A percentile compares a stretch with the other conserved stretches of the same genome.
Conservation (phyloP, 2,113 vertebrate species). For the Protobothrops mucrosquamatus region DNA sequence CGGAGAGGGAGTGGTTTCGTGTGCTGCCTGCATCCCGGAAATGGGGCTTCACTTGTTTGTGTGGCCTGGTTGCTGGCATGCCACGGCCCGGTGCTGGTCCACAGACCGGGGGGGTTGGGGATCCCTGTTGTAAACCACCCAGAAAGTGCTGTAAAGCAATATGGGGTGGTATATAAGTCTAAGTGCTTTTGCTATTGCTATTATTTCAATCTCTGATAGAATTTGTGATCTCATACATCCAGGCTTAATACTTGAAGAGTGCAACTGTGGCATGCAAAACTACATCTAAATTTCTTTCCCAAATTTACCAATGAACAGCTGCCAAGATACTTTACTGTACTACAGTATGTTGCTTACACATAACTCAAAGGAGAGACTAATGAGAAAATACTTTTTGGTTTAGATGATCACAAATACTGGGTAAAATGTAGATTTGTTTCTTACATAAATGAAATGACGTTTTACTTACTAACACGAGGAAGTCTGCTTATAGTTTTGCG, state of each 20-base stretch:
- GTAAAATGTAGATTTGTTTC: background rate
- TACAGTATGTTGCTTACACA: background rate
- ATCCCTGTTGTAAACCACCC: background rate
- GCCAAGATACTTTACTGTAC: background rate
- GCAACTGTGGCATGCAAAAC: background rate
- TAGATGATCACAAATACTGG: background rate
- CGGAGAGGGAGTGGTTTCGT: too few relatives aligned
- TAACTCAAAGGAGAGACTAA: background rate
- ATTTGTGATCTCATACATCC: background rate
- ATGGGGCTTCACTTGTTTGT: too few relatives aligned
- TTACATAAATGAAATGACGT: background rate
- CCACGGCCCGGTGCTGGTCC: too few relatives aligned
- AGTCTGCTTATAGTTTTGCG: background rate
- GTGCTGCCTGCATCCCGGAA: too few relatives aligned
- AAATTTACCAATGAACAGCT: background rate
- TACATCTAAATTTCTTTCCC: background rate
- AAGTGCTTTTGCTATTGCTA: background rate
- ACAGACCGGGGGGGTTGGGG: too few relatives aligned
- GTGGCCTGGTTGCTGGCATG: too few relatives aligned
- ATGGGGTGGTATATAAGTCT: background rate
- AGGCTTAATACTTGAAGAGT: background rate
- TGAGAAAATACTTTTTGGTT: background rate
- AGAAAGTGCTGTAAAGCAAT: background rate
- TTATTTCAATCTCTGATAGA: background rate
- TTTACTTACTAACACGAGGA: background rate